A percentile compares a stretch with the other conserved stretches of the same genome.
Conservation (phyloP, 1,140 invertebrate species). For the Apis laboriosa region DNA sequence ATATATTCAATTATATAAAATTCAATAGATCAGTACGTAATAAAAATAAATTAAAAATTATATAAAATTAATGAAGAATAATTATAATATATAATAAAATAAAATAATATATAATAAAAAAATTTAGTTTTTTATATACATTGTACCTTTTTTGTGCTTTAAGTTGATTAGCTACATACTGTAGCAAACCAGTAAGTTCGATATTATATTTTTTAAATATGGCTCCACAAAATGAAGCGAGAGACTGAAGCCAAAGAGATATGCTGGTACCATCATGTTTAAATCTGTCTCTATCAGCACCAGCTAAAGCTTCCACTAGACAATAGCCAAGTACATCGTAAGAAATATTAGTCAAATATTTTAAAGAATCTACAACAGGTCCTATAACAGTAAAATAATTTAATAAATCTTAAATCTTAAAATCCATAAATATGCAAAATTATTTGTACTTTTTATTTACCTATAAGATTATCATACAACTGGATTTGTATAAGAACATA, state of each 20-base stretch:
- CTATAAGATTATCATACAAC: slow-evolving; percentile 98
- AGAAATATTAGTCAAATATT: slow-evolving; percentile 97
- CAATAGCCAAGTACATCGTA: slow-evolving; percentile 98
- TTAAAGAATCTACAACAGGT: slow-evolving; percentile 98
- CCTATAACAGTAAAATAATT: slow-evolving; percentile 69
- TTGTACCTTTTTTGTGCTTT: slow-evolving; percentile 96
- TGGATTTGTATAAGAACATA: slow-evolving; percentile 97
- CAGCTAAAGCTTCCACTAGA: slow-evolving; percentile 94
- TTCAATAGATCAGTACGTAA: not conserved
- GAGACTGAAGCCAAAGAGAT: slow-evolving; percentile 95
- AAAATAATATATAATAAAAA: not conserved
- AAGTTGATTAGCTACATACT: slow-evolving; percentile 98
- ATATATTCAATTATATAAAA: not conserved
- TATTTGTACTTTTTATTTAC: slow-evolving; percentile 53
- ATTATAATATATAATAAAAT: not conserved
- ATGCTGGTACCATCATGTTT: slow-evolving; percentile 97
- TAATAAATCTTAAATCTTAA: not conserved
- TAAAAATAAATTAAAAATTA: not conserved
- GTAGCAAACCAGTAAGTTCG: slow-evolving; percentile 96
- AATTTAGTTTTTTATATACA: not conserved
- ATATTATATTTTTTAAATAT: slow-evolving; percentile 99
- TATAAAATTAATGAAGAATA: not conserved
- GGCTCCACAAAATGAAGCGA: slow-evolving; percentile 96
- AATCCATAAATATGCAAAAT: not conserved
- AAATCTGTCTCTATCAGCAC: slow-evolving; percentile 87